Percentiles rank a stretch among this genome's conserved stretches.
Evolutionary conservation across 2,797 vertebrate genomes (phyloP).

Genomic region (Sitta carolinensis): DNA sequence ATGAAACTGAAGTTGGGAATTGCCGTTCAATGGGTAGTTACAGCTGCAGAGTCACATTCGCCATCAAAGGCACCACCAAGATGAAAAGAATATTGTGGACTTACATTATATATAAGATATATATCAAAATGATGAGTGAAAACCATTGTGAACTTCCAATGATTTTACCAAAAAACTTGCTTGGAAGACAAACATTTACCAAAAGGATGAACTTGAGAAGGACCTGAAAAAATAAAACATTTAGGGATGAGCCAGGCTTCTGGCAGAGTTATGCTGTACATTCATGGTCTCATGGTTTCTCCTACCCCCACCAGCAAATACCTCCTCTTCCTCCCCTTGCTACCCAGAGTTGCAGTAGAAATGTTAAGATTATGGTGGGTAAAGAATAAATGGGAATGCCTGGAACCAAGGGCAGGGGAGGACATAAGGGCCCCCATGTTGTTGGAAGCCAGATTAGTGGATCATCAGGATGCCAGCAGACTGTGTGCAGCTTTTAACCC

Average conservation of each 20-base stretch:
- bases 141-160: background rate
- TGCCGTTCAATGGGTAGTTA: background rate
- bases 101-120: background rate
- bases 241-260: background rate
- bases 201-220: background rate
- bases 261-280: background rate
- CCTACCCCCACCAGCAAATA: background rate
- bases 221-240: background rate
- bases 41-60: background rate
- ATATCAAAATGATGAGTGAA: background rate
- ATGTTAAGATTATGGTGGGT: background rate
- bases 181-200: background rate
- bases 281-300: background rate
- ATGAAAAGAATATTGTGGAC: background rate
- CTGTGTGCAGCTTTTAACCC: background rate
- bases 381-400: background rate
- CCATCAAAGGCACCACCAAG: background rate
- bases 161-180: background rate
- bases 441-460: background rate
- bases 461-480: background rate
- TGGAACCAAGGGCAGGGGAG: background rate
- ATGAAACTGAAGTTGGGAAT: background rate
- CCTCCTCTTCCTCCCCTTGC: background rate
- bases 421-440: background rate
- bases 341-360: background rate